phyloP scores from a whole-genome alignment of 30 jellyfish, hydroid and myxozoan species.

The Aurelia sp. region DNA sequence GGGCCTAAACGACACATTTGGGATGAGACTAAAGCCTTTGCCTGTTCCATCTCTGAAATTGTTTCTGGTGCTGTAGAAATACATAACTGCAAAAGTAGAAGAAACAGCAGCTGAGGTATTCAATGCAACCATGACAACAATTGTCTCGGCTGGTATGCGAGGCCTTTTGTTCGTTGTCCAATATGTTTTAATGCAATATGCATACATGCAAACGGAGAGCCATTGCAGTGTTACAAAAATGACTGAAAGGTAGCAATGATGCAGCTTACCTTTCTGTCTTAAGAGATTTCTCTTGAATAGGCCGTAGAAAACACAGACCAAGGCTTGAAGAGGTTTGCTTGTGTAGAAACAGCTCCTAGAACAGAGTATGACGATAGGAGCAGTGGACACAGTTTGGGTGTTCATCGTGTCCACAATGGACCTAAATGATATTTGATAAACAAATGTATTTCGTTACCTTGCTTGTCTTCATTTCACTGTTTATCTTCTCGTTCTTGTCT shows the following conservation, averaged over 20 bases:
- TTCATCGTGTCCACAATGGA: no score
- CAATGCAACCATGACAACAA: conserved; percentile 43
- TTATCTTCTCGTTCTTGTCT: no score
- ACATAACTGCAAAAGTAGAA: conserved; percentile 7
- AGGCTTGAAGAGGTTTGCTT: not conserved
- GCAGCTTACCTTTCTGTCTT: not conserved
- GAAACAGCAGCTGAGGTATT: conserved; percentile 49
- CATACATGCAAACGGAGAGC: conserved; percentile 30
- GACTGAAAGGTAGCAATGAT: conserved; percentile 29
- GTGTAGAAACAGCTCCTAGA: conserved; percentile 2
- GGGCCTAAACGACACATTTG: conserved; percentile 18
- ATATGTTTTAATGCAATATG: conserved; percentile 47
- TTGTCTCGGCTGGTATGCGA: conserved; percentile 43
- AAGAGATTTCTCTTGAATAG: conserved; percentile 1
- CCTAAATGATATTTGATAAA: no score
- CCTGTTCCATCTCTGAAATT: not conserved
- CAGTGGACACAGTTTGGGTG: no score
- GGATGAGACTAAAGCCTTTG: conserved; percentile 22
- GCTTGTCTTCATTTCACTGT: no score
- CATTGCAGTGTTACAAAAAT: conserved; percentile 22
- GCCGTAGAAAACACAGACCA: conserved; percentile 30
- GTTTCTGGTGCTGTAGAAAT: conserved; percentile 27
- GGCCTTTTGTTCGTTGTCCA: conserved; percentile 33
- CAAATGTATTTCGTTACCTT: no score
- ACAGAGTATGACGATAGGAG: no score